Evolutionary conservation across 2,113 vertebrate genomes (phyloP).

Genomic region (Serinus canaria): DNA sequence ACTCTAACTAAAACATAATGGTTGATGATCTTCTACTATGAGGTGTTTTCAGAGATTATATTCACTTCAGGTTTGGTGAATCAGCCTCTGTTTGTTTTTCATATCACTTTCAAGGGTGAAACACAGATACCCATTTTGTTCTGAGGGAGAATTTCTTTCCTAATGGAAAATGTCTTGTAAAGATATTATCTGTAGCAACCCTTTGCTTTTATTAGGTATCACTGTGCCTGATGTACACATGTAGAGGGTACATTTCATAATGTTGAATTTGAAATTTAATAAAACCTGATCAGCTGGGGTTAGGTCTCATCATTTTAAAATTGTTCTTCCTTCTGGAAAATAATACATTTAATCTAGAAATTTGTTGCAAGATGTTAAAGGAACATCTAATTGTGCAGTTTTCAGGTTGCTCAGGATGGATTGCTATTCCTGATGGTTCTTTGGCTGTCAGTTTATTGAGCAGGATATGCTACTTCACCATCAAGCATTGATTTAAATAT

Average conservation of each 20-base stretch:
- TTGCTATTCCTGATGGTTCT: background rate
- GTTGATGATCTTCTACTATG: background rate
- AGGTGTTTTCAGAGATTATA: background rate
- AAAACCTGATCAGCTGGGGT: background rate
- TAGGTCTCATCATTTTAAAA: background rate
- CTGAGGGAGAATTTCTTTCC: background rate
- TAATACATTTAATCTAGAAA: background rate
- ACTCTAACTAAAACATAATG: background rate
- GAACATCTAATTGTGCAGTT: background rate
- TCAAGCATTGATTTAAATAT: background rate
- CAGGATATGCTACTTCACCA: background rate
- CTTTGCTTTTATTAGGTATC: background rate
- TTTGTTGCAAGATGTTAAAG: background rate
- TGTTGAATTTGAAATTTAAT: background rate
- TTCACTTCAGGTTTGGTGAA: background rate
- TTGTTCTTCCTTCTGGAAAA: background rate
- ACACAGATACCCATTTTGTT: background rate
- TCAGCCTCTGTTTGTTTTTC: background rate
- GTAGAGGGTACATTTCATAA: background rate
- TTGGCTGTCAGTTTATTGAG: background rate
- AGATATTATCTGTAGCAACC: background rate
- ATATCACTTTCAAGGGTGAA: background rate
- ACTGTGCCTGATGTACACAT: background rate
- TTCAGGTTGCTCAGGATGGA: background rate
- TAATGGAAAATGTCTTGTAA: slow-evolving; percentile 1